Conservation (phyloP, 2,888 invertebrate genomes). For the Abrostola triplasia region DNA sequence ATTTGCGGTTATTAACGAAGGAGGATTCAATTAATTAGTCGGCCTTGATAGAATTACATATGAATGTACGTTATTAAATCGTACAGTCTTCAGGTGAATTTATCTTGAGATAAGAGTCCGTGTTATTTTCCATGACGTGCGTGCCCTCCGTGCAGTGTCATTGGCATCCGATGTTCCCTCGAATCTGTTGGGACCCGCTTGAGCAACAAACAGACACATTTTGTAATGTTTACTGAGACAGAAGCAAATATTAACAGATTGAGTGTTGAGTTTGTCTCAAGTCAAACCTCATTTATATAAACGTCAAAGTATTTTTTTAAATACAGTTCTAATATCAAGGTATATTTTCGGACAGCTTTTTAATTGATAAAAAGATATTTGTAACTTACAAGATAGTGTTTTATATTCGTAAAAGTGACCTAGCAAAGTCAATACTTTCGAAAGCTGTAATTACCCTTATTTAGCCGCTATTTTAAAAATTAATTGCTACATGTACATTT, state of each 20-base stretch:
- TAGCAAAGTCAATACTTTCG: too few species aligned
- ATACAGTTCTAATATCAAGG: too few species aligned
- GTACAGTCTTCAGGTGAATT: conserved; percentile 26
- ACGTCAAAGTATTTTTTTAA: too few species aligned
- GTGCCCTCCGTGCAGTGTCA: conserved; percentile 34
- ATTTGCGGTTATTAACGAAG: conserved; percentile 2
- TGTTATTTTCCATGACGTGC: conserved; percentile 45
- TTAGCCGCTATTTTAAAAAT: too few species aligned
- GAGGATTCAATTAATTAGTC: conserved; percentile 13
- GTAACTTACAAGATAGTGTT: too few species aligned
- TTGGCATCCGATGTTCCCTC: conserved; percentile 25
- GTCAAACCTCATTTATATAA: too few species aligned
- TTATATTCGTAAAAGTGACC: too few species aligned
- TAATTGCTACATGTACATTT: background rate
- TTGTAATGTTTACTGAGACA: background rate
- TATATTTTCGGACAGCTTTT: too few species aligned
- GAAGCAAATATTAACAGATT: too few species aligned
- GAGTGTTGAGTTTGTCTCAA: too few species aligned
- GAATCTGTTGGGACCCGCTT: conserved; percentile 11
- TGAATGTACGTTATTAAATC: conserved; percentile 25
- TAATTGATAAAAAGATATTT: too few species aligned
- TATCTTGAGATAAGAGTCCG: conserved; percentile 26
- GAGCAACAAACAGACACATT: background rate
- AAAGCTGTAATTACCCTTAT: too few species aligned
- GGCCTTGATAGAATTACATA: conserved; percentile 26